Percentiles rank a stretch among this genome's conserved stretches.
These are phyloP conservation scores for Hemicordylus capensis DNA, from an alignment of 2,113 vertebrate genomes.

Conservation along the genomic window DNA sequence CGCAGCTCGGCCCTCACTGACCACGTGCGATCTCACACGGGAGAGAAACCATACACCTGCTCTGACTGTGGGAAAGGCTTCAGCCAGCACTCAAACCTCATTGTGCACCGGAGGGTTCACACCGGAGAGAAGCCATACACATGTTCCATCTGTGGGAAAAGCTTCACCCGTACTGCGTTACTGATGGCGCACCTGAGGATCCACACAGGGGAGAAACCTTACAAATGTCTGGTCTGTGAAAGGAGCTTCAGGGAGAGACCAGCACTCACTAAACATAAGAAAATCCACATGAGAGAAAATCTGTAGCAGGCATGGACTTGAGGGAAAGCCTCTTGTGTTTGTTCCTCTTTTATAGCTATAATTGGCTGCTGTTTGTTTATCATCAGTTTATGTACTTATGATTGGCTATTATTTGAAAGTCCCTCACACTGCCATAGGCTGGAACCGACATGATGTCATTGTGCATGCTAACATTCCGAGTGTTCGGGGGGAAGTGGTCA, in stretches of 20 bases:
- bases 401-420: neutral
- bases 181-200: slow-evolving; percentile 67
- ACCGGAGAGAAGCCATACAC: slow-evolving; percentile 45
- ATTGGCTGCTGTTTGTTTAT: neutral
- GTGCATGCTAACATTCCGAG: neutral
- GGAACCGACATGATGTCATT: neutral
- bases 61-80: slow-evolving; percentile 66
- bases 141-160: slow-evolving; percentile 62
- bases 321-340: rapidly evolving
- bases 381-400: neutral
- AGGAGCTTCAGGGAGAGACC: slow-evolving; percentile 79
- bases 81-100: slow-evolving; percentile 51
- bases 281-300: slow-evolving; percentile 71
- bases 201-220: slow-evolving; percentile 71
- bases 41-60: slow-evolving; percentile 63
- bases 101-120: slow-evolving; percentile 64
- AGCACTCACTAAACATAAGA: slow-evolving; percentile 77
- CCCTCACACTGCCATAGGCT: neutral
- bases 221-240: slow-evolving; percentile 75
- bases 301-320: neutral
- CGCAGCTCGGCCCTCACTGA: slow-evolving; percentile 60
- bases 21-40: slow-evolving; percentile 63
- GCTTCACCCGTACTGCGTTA: slow-evolving; percentile 61
- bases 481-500: neutral
- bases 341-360: too few species aligned